Conservation (phyloP, 2,888 invertebrate species). For the Drosophila putrida region DNA sequence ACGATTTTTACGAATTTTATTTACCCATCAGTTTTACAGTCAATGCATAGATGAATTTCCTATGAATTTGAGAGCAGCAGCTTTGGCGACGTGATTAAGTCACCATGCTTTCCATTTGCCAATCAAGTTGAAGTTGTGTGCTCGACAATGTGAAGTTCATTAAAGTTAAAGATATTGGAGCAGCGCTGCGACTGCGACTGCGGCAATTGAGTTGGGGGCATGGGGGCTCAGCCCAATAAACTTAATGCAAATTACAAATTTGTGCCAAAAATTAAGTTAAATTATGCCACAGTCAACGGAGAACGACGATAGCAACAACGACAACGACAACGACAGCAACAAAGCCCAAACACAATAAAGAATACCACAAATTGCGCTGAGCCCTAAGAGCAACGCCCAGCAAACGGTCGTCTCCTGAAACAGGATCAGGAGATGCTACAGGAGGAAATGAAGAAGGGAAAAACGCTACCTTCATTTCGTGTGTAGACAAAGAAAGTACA, state of each 20-base stretch:
- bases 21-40: not conserved
- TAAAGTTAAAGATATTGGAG: constrained; percentile 38
- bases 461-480: constrained; percentile 13
- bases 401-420: constrained; percentile 38
- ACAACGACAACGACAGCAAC: constrained; percentile 15
- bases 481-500: constrained; percentile 56
- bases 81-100: constrained; percentile 14
- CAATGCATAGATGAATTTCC: constrained; percentile 43
- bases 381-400: constrained; percentile 59
- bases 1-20: constrained; percentile 22
- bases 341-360: constrained; percentile 52
- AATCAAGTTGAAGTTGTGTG: constrained; percentile 1
- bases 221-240: constrained; percentile 60
- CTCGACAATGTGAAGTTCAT: constrained; percentile 31
- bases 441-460: not conserved
- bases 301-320: constrained; percentile 10
- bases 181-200: constrained; percentile 9
- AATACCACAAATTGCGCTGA: constrained; percentile 71
- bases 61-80: constrained; percentile 16
- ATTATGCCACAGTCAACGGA: constrained; percentile 70
- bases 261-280: constrained; percentile 77
- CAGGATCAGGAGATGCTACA: constrained; percentile 1
- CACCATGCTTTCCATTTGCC: not conserved
- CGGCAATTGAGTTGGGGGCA: constrained; percentile 3
- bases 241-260: constrained; percentile 81